Evolutionary conservation across 2,888 invertebrate species (phyloP).

Genomic region (Lamellibrachia columna): DNA sequence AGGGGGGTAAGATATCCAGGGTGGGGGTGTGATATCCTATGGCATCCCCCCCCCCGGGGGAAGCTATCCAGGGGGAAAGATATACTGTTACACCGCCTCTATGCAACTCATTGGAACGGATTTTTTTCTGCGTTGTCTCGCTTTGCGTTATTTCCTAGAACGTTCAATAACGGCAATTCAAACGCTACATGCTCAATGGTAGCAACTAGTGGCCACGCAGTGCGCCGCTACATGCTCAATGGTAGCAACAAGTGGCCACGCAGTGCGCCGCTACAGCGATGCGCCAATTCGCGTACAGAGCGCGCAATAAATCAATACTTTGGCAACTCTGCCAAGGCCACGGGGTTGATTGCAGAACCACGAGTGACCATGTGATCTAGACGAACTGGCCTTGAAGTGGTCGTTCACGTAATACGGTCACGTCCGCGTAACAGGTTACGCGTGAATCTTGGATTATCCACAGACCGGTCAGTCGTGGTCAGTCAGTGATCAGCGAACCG

Average conservation of each 20-base stretch:
- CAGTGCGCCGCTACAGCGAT: not conserved
- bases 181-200: not conserved
- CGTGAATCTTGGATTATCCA: not conserved
- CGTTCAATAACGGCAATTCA: not conserved
- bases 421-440: constrained; percentile 7
- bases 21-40: too few relatives aligned
- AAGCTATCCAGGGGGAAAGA: too few relatives aligned
- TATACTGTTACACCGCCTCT: too few relatives aligned
- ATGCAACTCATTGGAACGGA: too few relatives aligned
- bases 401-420: constrained; percentile 2
- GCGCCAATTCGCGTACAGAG: constrained; percentile 1
- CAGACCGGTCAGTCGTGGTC: not conserved
- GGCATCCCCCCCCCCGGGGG: too few relatives aligned
- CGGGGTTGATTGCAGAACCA: not conserved
- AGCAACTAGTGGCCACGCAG: not conserved
- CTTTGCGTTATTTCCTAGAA: not conserved
- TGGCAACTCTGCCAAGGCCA: not conserved
- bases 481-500: not conserved
- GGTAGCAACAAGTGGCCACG: not conserved
- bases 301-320: constrained; percentile 1
- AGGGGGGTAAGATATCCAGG: too few relatives aligned
- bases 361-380: not conserved
- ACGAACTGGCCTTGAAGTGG: not conserved
- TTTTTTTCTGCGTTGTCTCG: not conserved
- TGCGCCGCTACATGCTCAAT: not conserved